Evolutionary conservation across 2,797 vertebrate species (phyloP).

Genomic region (Monodelphis domestica): DNA sequence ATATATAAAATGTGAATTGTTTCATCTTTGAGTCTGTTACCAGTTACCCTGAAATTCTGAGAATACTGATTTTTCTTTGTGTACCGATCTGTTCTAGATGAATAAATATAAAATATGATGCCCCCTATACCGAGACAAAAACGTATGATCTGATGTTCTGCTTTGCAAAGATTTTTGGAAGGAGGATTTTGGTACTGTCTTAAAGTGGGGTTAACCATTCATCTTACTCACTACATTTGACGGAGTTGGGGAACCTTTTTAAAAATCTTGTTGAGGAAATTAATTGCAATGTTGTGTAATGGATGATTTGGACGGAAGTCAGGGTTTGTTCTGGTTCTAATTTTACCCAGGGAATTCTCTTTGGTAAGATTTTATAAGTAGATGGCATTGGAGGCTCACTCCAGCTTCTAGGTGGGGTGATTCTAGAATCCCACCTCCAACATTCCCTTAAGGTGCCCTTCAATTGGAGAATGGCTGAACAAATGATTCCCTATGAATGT

Average conservation of each 20-base stretch:
- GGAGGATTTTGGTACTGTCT: conserved; percentile 5
- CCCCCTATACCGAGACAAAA: neutral
- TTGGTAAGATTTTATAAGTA: neutral
- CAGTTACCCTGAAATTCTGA: conserved; percentile 57
- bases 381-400: neutral
- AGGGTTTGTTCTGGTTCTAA: neutral
- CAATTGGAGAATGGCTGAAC: too few relatives aligned
- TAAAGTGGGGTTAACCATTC: neutral
- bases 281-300: neutral
- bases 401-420: neutral
- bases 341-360: neutral
- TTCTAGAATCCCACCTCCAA: neutral
- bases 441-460: neutral
- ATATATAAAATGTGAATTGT: conserved; percentile 54
- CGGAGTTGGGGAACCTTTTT: neutral
- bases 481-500: neutral
- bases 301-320: neutral
- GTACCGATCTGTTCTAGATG: conserved; percentile 60
- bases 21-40: conserved; percentile 69
- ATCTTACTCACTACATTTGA: conserved; percentile 14
- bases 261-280: neutral
- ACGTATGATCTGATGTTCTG: conserved; percentile 20
- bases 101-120: conserved; percentile 80
- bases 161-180: conserved; percentile 9
- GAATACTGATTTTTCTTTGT: conserved; percentile 45